Evolutionary conservation across 2,797 vertebrate genomes (phyloP), one percentile per base, ranked within the genome.

Genomic region (Emys orbicularis): DNA sequence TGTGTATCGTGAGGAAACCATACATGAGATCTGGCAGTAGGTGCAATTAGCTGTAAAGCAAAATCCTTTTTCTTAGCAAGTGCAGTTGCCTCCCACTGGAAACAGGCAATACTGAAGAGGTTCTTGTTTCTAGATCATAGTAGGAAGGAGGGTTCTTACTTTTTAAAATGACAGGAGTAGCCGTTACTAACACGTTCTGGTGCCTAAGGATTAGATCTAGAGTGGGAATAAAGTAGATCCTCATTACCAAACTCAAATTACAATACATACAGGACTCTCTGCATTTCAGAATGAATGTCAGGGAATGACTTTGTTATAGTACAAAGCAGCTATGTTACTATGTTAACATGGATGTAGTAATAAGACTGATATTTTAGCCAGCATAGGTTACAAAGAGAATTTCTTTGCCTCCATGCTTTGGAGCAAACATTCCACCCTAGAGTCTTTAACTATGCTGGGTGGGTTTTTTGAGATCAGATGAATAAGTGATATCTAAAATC

Each of bases 131-230:
- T 92, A 93, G 90, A 59, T 95, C 76, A 92, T 97, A 88, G 87
- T 87, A 97, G 82, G 96, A 96, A 0, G 90, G 83, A 89, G 95
- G 91, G 95, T 92, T 97, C 83, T 95, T 95, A 19, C 19, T 77
- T 95, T 94, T 61, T 94, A 97, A 90, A 97, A 97, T 91, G 97
- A 95, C 59, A 95, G 93, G 88, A 94, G 92, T 95, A 96, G 90
- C 89, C 95, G 86, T 95, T 96, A 94, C 96, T 47, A 8, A 76
- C 13, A 31, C 94, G 89, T 97, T 92, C 88, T 95, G 93, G 93
- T 89, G 95, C 95, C 90, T 92, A 95, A 95, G 90, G 86, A 93
- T 87, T 44, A 95, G 94, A 95, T 57, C 76, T 93, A 90, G 95
- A 83, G 80, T 95, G 96, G 94, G 93, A 85, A 86, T 97, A 94